Conservation (phyloP, 1,140 invertebrate species). For the Gryllus bimaculatus region DNA sequence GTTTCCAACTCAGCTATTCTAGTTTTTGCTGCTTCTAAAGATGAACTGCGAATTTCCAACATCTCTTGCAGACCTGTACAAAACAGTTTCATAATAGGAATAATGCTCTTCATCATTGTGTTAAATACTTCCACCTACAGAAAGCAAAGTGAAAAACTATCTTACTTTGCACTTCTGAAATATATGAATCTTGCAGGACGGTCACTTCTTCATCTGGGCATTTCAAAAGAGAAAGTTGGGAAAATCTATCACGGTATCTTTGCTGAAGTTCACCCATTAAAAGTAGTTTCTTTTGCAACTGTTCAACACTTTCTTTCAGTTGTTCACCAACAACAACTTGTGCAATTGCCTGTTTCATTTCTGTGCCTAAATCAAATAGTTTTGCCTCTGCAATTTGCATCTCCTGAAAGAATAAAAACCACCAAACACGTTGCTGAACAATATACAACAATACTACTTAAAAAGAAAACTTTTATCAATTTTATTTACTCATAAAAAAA, state of each 20-base stretch:
- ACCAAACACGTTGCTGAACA: too few relatives aligned
- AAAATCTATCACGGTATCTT: conserved; percentile 16
- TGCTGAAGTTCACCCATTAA: conserved; percentile 33
- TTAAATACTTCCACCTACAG: not conserved
- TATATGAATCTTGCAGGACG: conserved; percentile 35
- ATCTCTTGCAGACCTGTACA: conserved; percentile 31
- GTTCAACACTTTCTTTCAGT: conserved; percentile 31
- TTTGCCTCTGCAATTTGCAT: conserved; percentile 22
- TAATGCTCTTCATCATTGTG: not conserved
- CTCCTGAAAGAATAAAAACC: conserved; percentile 16
- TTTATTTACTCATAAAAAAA: too few relatives aligned
- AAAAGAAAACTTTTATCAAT: too few relatives aligned
- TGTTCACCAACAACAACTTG: conserved; percentile 32
- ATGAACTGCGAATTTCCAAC: conserved; percentile 34
- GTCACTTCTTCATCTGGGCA: conserved; percentile 35
- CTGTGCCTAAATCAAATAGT: conserved; percentile 33
- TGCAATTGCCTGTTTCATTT: conserved; percentile 32
- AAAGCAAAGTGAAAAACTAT: not conserved
- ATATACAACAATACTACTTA: too few relatives aligned
- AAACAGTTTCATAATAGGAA: conserved; percentile 9
- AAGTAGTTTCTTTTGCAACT: conserved; percentile 34
- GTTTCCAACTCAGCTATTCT: conserved; percentile 42
- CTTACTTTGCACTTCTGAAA: conserved; percentile 34
- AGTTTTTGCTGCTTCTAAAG: conserved; percentile 38
- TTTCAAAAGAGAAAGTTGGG: conserved; percentile 32